These are phyloP conservation scores for Pheosia gnoma DNA, from an alignment of 2,888 invertebrate species.

Conservation along the genomic window DNA sequence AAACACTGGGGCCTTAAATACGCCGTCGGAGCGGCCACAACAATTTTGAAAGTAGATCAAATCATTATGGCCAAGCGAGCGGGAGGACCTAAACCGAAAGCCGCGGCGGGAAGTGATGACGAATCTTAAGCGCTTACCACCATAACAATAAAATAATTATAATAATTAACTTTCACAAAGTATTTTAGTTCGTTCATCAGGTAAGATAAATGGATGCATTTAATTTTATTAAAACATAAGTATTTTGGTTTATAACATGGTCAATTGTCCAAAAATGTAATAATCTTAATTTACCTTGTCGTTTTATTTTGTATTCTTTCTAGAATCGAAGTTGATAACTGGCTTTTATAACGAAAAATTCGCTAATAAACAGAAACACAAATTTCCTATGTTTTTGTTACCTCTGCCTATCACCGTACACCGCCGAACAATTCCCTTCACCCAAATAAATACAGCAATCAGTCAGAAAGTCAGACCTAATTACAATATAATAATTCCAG, in stretches of 20 bases:
- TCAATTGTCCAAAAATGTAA: neutral
- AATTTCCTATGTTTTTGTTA: neutral
- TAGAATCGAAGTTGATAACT: neutral
- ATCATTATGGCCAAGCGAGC: slow-evolving; percentile 99
- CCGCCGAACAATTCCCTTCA: no score
- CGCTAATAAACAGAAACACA: neutral
- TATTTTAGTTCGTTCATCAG: slow-evolving; percentile 40
- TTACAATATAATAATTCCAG: no score
- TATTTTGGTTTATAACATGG: neutral
- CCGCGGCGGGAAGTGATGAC: slow-evolving; percentile 88
- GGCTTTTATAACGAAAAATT: slow-evolving; percentile 2
- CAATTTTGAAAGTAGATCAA: slow-evolving; percentile 97
- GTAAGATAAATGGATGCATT: slow-evolving; percentile 10
- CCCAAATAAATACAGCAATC: no score
- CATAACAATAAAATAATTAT: slow-evolving; percentile 19
- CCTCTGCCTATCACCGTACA: neutral
- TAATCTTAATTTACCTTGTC: neutral
- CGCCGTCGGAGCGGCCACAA: slow-evolving; percentile 96
- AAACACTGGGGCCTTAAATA: slow-evolving; percentile 98
- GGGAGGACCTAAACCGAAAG: slow-evolving; percentile 95
- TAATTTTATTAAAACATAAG: slow-evolving; percentile 16
- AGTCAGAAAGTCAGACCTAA: no score
- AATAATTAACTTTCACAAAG: slow-evolving; percentile 30
- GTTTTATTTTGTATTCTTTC: neutral
- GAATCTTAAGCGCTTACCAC: slow-evolving; percentile 80